Evolutionary conservation across 2,113 vertebrate species (phyloP).

Genomic region (Hemibagrus wyckioides): DNA sequence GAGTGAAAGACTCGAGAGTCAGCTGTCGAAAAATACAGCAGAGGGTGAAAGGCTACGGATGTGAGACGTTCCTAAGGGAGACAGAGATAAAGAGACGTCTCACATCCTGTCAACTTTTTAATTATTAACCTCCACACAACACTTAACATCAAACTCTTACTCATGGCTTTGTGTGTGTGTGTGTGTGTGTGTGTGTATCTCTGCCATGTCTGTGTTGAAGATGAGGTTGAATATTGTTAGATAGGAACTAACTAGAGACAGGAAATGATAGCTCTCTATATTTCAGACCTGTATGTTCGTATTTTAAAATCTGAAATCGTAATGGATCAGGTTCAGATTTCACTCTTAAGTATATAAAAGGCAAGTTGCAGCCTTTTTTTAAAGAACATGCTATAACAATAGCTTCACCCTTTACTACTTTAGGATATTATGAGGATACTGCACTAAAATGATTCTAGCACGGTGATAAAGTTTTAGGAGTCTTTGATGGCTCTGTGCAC

Average conservation of each 20-base stretch:
- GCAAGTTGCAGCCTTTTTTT: neutral
- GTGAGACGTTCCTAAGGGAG: constrained; percentile 16
- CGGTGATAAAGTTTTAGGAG: too few species aligned
- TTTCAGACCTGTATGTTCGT: neutral
- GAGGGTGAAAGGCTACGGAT: constrained; percentile 7
- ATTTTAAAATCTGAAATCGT: neutral
- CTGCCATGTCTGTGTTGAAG: neutral
- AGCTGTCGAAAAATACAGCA: constrained; percentile 1
- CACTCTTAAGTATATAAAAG: neutral
- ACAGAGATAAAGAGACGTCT: constrained; percentile 29
- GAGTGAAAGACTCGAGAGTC: neutral
- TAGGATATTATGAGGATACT: neutral
- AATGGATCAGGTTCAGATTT: neutral
- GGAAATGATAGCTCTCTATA: neutral
- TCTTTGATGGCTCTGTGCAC: neutral
- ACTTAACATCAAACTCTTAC: neutral
- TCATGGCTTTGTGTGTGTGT: neutral
- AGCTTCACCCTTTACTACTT: neutral
- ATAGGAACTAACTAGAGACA: neutral
- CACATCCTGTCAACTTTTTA: constrained; percentile 22
- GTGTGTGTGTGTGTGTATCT: neutral
- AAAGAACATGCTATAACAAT: neutral
- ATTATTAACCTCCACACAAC: constrained; percentile 23
- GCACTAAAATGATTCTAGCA: neutral
- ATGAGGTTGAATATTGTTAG: neutral